Evolutionary conservation across 1,140 invertebrate genomes (phyloP).

Genomic region (Brachionus calyciflorus): DNA sequence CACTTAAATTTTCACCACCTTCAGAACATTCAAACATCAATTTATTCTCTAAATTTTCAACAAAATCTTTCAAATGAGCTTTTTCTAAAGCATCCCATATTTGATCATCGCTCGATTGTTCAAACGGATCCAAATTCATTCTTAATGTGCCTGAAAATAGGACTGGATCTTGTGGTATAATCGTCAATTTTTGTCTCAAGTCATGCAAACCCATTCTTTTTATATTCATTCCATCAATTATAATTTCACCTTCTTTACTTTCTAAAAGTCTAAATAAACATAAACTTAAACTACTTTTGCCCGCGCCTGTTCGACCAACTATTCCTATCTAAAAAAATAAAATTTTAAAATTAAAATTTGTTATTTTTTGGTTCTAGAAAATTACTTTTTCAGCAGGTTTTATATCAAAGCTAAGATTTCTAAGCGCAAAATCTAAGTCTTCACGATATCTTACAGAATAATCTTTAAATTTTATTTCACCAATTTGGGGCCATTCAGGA

Average conservation of each 20-base stretch:
- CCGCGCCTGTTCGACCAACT: constrained; percentile 78
- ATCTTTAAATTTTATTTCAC: constrained; percentile 64
- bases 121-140: constrained; percentile 67
- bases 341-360: constrained; percentile 49
- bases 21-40: constrained; percentile 21
- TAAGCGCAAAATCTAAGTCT: constrained; percentile 53
- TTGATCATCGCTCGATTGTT: constrained; percentile 69
- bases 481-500: constrained; percentile 64
- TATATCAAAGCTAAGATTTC: constrained; percentile 52
- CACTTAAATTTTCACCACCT: constrained; percentile 51
- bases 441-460: constrained; percentile 53
- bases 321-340: constrained; percentile 66
- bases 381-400: constrained; percentile 60
- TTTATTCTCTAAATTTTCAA: constrained; percentile 50
- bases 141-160: constrained; percentile 77
- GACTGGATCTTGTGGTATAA: constrained; percentile 86
- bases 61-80: constrained; percentile 55
- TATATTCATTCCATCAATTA: constrained; percentile 70
- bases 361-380: neutral
- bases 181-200: constrained; percentile 72
- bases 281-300: constrained; percentile 76
- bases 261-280: constrained; percentile 64
- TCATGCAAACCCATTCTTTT: constrained; percentile 68
- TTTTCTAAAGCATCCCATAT: constrained; percentile 65
- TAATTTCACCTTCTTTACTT: constrained; percentile 62